A percentile compares a stretch with the other conserved stretches of the same genome.
Evolutionary conservation across 2,888 invertebrate genomes (phyloP).

Genomic region (Chloromyia formosa): DNA sequence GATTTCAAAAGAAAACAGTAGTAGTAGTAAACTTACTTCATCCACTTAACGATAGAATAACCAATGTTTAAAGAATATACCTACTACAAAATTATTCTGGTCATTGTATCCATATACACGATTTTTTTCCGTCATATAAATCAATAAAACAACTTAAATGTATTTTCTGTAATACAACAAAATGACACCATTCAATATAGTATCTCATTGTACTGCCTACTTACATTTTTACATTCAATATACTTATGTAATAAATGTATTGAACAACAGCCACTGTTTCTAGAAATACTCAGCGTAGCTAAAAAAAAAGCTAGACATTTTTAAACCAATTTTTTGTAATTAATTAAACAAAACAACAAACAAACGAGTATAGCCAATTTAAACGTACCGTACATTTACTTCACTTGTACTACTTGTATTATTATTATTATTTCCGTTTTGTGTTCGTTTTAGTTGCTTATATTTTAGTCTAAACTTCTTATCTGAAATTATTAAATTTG

Average conservation of each 20-base stretch:
- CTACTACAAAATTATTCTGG: constrained; percentile 23
- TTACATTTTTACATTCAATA: too few species aligned
- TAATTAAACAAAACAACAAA: not conserved
- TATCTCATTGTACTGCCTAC: not conserved
- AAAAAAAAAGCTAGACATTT: not conserved
- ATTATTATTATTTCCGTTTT: not conserved
- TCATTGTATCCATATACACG: constrained; percentile 34
- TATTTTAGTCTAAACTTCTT: not conserved
- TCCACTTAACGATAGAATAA: not conserved
- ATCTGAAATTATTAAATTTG: not conserved
- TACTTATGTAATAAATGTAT: too few species aligned
- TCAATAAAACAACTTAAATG: not conserved
- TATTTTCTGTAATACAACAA: not conserved
- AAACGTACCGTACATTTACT: not conserved
- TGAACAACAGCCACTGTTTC: not conserved
- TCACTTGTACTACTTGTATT: not conserved
- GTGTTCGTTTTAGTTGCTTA: not conserved
- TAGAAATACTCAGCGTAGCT: constrained; percentile 3
- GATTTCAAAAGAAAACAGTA: too few species aligned
- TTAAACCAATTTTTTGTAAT: constrained; percentile 2
- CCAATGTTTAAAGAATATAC: not conserved
- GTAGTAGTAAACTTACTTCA: too few species aligned
- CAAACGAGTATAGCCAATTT: not conserved
- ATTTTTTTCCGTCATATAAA: too few species aligned
- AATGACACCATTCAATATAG: not conserved